Evolutionary conservation across 2,113 vertebrate genomes (phyloP).

Genomic region (Varanus komodoensis): DNA sequence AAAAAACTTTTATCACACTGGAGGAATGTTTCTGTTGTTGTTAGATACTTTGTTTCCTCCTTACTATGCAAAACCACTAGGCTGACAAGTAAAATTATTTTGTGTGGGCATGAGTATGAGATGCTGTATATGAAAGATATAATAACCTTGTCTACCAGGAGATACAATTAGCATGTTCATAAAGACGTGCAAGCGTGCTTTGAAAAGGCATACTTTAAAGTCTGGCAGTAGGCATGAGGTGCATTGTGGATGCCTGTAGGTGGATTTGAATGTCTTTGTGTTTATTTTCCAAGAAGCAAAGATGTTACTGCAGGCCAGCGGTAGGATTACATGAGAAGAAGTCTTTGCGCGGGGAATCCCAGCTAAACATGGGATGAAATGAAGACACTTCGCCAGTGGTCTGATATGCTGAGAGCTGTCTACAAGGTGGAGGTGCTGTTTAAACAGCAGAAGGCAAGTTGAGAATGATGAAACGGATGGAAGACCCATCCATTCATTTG

Average conservation of each 20-base stretch:
- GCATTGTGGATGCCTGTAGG: constrained; percentile 32
- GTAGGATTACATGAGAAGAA: background rate
- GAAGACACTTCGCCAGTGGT: background rate
- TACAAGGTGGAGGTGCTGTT: constrained; percentile 22
- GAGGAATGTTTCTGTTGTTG: constrained; percentile 49
- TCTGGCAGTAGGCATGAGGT: constrained; percentile 49
- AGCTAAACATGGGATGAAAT: background rate
- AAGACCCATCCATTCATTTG: constrained; percentile 19
- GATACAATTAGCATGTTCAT: constrained; percentile 65
- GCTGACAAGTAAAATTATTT: constrained; percentile 53
- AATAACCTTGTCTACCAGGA: constrained; percentile 59
- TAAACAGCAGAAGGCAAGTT: constrained; percentile 46
- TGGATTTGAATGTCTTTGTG: constrained; percentile 43
- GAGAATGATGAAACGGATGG: constrained; percentile 31
- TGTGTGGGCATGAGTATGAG: constrained; percentile 59
- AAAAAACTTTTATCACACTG: constrained; percentile 40
- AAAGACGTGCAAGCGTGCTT: constrained; percentile 62
- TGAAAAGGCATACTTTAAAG: constrained; percentile 63
- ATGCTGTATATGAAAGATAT: constrained; percentile 55
- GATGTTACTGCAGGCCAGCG: background rate
- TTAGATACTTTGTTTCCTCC: constrained; percentile 50
- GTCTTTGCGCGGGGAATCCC: background rate
- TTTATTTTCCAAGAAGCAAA: constrained; percentile 58
- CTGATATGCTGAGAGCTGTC: constrained; percentile 48
- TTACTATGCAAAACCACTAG: constrained; percentile 47